Conservation (phyloP, 2,797 vertebrate genomes). For the Cyprinodon diabolis region DNA sequence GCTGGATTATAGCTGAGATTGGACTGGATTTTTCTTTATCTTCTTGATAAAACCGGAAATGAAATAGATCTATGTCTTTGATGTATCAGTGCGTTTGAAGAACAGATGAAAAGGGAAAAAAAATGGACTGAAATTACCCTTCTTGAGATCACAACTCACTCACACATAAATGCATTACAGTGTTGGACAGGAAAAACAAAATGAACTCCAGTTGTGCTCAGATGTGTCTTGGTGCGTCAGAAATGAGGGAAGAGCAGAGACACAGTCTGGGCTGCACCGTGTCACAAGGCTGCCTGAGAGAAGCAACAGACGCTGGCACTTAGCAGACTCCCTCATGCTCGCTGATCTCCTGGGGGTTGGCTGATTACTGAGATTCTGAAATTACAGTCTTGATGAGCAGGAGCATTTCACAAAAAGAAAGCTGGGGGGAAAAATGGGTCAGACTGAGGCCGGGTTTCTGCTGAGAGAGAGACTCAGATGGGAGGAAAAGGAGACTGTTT, state of each 20-base stretch:
- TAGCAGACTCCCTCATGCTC: slow-evolving; percentile 72
- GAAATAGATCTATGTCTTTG: slow-evolving; percentile 48
- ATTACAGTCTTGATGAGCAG: slow-evolving; percentile 83
- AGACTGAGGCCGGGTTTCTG: slow-evolving; percentile 50
- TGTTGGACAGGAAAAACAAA: slow-evolving; percentile 66
- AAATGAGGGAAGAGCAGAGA: slow-evolving; percentile 51
- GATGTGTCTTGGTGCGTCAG: slow-evolving; percentile 55
- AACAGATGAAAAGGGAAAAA: slow-evolving; percentile 60
- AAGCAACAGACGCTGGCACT: slow-evolving; percentile 74
- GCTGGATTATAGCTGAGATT: slow-evolving; percentile 8
- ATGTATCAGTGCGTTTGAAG: slow-evolving; percentile 53
- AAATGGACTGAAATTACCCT: slow-evolving; percentile 50
- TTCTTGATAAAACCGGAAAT: slow-evolving; percentile 53
- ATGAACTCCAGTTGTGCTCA: slow-evolving; percentile 52
- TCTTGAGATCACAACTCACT: slow-evolving; percentile 43
- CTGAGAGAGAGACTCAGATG: slow-evolving; percentile 26
- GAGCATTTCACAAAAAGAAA: slow-evolving; percentile 62
- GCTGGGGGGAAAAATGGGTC: slow-evolving; percentile 72
- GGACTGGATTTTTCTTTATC: slow-evolving; percentile 5
- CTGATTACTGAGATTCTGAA: slow-evolving; percentile 86
- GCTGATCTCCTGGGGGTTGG: slow-evolving; percentile 78
- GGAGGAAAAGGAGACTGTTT: slow-evolving; percentile 25
- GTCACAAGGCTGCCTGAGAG: slow-evolving; percentile 67
- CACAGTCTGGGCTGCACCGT: slow-evolving; percentile 43
- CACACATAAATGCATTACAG: slow-evolving; percentile 66